These are phyloP conservation scores for Meda fulgida DNA, from an alignment of 2,797 vertebrate species.

Conservation along the genomic window DNA sequence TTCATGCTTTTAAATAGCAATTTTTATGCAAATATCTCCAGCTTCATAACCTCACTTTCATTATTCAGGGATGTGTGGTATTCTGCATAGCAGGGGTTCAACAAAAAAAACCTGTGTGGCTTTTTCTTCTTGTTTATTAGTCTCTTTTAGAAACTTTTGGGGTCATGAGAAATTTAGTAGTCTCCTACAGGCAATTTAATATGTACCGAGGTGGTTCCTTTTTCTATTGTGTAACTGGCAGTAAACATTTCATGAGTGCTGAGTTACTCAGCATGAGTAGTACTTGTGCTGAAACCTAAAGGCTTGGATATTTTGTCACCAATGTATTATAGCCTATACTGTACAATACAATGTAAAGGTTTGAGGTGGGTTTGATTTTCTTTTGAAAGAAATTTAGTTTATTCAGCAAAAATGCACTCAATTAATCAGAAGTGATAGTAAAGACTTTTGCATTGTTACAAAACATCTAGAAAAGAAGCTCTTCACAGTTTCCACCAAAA, in stretches of 20 bases:
- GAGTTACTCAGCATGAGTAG: background rate
- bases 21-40: conserved; percentile 54
- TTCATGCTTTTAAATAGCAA: conserved; percentile 57
- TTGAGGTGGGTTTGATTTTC: background rate
- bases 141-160: conserved; percentile 9
- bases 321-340: background rate
- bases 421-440: background rate
- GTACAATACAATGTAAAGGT: background rate
- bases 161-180: conserved; percentile 26
- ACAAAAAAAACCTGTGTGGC: background rate
- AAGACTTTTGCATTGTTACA: background rate
- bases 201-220: background rate
- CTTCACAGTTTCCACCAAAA: background rate
- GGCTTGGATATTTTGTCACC: background rate
- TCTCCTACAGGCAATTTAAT: conserved; percentile 9
- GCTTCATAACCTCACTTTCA: conserved; percentile 44
- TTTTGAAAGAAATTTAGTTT: background rate
- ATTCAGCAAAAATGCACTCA: background rate
- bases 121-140: conserved; percentile 27
- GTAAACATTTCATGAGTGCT: background rate
- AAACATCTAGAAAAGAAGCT: background rate
- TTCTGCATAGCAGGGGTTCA: conserved; percentile 36
- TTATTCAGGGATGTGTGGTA: conserved; percentile 32
- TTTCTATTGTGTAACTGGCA: background rate
- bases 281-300: background rate